A percentile compares a stretch with the other conserved stretches of the same genome.
Evolutionary conservation across 2,113 vertebrate species (phyloP).

Genomic region (Micromys minutus): DNA sequence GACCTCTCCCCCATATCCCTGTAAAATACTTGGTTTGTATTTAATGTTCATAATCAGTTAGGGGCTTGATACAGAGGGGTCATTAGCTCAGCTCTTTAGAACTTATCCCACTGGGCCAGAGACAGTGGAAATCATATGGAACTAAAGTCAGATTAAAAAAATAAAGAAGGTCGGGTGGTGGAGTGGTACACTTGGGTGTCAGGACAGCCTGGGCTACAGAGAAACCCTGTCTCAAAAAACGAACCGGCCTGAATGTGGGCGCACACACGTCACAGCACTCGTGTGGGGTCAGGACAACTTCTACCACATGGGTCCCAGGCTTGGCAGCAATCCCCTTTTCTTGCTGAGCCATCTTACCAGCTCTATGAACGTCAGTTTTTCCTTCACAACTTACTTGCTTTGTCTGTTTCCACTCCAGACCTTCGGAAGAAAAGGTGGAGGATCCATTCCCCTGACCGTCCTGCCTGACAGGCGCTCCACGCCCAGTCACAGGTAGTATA

Average conservation of each 20-base stretch:
- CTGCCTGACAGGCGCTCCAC: neutral
- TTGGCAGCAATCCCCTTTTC: no score
- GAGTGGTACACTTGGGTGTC: neutral
- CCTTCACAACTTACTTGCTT: neutral
- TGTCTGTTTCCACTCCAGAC: neutral
- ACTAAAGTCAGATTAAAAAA: neutral
- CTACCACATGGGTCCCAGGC: neutral
- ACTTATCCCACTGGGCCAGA: neutral
- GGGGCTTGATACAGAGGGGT: neutral
- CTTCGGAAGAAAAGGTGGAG: neutral
- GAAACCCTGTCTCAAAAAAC: neutral
- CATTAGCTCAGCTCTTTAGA: neutral
- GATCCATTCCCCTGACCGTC: neutral
- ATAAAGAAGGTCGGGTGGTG: no score
- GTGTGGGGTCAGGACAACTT: neutral
- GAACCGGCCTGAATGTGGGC: neutral
- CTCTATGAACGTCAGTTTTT: neutral
- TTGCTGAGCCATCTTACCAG: neutral
- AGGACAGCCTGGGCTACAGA: neutral
- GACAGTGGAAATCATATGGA: neutral
- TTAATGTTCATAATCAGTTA: neutral
- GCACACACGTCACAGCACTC: neutral
- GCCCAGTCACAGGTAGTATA: neutral
- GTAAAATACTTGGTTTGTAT: neutral
- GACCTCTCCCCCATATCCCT: neutral